These are phyloP conservation scores for Microcebus murinus DNA, from an alignment of 2,113 vertebrate species.

Conservation along the genomic window DNA sequence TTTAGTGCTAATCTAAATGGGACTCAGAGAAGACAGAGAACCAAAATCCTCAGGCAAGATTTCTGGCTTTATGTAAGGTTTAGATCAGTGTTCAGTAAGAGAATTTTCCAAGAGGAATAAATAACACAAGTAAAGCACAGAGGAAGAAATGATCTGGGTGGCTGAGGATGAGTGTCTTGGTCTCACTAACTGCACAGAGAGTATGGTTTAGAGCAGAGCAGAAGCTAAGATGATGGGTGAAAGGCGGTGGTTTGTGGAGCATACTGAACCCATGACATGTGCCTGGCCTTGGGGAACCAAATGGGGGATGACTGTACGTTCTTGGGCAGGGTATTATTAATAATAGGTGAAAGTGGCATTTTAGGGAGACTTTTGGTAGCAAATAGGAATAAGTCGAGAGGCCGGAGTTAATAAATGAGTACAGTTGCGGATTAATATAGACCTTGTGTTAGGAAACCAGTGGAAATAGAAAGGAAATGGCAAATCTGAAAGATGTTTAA, in stretches of 20 bases:
- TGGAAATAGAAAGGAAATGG: not conserved
- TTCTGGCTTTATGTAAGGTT: constrained; percentile 11
- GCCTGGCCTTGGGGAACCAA: not conserved
- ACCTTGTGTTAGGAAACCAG: not conserved
- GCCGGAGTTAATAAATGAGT: not conserved
- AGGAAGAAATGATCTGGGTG: not conserved
- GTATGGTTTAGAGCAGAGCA: not conserved
- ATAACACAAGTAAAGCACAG: not conserved
- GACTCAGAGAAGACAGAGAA: not conserved
- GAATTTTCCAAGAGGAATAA: not conserved
- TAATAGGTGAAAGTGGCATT: not conserved
- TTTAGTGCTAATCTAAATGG: constrained; percentile 32
- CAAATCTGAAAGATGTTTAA: not conserved
- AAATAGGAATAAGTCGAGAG: not conserved
- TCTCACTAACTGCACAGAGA: not conserved
- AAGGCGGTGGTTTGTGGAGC: no score
- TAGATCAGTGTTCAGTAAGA: not conserved
- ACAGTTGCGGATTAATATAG: not conserved
- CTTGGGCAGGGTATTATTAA: not conserved
- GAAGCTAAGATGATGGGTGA: not conserved
- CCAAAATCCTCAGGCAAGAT: not conserved
- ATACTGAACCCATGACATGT: not conserved
- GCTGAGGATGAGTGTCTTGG: not conserved
- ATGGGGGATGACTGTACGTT: not conserved
- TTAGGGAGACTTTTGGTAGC: not conserved